Conservation (phyloP, 2,888 invertebrate species). For the Poecilus cupreus region DNA sequence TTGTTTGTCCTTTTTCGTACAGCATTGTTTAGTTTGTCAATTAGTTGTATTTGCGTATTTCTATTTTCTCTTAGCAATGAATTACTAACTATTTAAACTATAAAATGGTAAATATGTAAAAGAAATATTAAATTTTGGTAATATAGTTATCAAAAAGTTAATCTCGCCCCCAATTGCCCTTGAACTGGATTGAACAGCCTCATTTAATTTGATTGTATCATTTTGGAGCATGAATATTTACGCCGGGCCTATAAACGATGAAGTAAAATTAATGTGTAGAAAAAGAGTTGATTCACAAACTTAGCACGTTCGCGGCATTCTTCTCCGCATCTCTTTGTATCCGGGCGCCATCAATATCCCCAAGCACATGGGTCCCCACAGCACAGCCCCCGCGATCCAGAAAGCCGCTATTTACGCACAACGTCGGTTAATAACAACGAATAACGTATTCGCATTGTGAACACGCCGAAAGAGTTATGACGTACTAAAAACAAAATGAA, state of each 20-base stretch:
- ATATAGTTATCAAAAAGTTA: neutral
- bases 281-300: neutral
- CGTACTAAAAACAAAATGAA: slow-evolving; percentile 48
- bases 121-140: too few relatives aligned
- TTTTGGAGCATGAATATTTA: neutral
- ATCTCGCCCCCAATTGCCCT: neutral
- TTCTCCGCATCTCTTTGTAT: slow-evolving; percentile 26
- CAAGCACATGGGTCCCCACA: slow-evolving; percentile 11
- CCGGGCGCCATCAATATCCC: slow-evolving; percentile 20
- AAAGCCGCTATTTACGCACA: slow-evolving; percentile 18
- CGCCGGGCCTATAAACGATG: neutral
- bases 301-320: slow-evolving; percentile 11
- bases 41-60: too few relatives aligned
- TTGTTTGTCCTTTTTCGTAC: too few relatives aligned
- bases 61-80: too few relatives aligned
- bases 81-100: too few relatives aligned
- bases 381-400: too few relatives aligned
- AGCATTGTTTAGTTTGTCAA: too few relatives aligned
- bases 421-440: slow-evolving; percentile 45
- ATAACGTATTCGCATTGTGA: slow-evolving; percentile 51
- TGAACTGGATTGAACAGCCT: neutral
- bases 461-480: slow-evolving; percentile 45
- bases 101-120: too few relatives aligned
- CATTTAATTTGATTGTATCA: neutral
- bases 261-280: neutral